Evolutionary conservation across 2,113 vertebrate genomes (phyloP), one percentile per base, ranked within the genome.

Genomic region (Galeopterus variegatus): DNA sequence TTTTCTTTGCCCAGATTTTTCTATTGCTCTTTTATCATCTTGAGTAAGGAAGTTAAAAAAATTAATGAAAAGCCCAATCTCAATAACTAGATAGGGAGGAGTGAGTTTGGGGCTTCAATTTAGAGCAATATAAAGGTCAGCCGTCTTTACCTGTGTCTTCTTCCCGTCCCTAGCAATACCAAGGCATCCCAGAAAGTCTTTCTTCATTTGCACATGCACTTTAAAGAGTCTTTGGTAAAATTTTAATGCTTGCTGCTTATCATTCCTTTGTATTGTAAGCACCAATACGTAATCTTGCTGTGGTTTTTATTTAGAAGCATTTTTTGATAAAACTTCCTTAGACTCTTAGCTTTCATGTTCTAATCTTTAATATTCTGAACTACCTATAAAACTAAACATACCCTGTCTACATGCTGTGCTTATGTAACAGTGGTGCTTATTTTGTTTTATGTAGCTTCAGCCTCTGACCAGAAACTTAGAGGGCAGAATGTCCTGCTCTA

Each of bases 291-390:
- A 69, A 77, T 72, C 65, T 94, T 83, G 50, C 26, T 89, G 93
- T 85, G 15, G 12, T 81, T 93, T 91, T 80, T 83, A 13, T 88
- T 80, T 33, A 90, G 36, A 95, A 90, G 45, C 13, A 85, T 58
- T 91, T 95, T 56, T 87, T 82, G 8, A 58, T 88, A 96, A 92
- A 92, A 77, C 45, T 21, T 36, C 67, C 14, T 41, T 12, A 86
- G 48, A 52, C 31, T 86, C 81, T 82, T 1, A 77, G 50, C 19
- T 90, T 93, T 88, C 15, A 69, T 90, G 94, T 12, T 88, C 88
- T 96, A 93, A 88, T 85, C 18, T 87, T 88, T 72, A 90, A 52
- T 69, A 91, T 73, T 94, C 67, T 54, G 3, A 90, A 87, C 52
- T 76, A 70, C 13, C 5, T 56, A 64, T 54, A 72, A 95, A 92